phyloP scores from a whole-genome alignment of 2,888 invertebrate species.

The Sarcophaga rosellei region DNA sequence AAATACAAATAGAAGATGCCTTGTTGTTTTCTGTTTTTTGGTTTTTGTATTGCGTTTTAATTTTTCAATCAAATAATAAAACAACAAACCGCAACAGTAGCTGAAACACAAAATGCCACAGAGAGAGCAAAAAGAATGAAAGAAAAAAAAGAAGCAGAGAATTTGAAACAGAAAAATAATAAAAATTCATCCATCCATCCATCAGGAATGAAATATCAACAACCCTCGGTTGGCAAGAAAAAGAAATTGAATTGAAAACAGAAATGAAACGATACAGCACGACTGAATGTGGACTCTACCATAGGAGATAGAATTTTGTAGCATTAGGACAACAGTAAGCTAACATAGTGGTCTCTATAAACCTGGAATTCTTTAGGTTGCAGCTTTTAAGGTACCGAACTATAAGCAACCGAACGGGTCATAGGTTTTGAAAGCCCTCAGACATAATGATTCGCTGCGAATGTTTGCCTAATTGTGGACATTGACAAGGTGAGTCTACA shows the following conservation, averaged over 20 bases:
- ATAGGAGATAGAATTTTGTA: not conserved
- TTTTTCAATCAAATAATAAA: conserved; percentile 70
- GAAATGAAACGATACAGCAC: conserved; percentile 9
- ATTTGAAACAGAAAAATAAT: too few relatives aligned
- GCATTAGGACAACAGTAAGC: too few relatives aligned
- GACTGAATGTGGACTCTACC: conserved; percentile 4
- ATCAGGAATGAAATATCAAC: conserved; percentile 44
- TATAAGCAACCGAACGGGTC: too few relatives aligned
- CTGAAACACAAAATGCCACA: conserved; percentile 21
- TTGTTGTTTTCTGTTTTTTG: not conserved
- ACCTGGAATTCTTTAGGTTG: too few relatives aligned
- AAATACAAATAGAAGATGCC: conserved; percentile 21
- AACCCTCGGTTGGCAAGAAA: conserved; percentile 25
- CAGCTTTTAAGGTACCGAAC: too few relatives aligned
- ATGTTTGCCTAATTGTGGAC: too few relatives aligned
- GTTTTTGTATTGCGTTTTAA: conserved; percentile 54
- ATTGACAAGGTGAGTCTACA: too few relatives aligned
- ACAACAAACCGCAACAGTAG: conserved; percentile 67
- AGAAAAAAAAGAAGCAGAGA: not conserved
- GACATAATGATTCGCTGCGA: too few relatives aligned
- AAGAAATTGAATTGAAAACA: not conserved
- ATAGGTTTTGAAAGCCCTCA: too few relatives aligned
- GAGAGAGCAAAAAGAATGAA: not conserved
- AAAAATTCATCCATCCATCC: not conserved
- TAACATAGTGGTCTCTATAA: too few relatives aligned